Base-by-base conservation (phyloP, 1,140 invertebrate species). In the Aculops lycopersici region DNA sequence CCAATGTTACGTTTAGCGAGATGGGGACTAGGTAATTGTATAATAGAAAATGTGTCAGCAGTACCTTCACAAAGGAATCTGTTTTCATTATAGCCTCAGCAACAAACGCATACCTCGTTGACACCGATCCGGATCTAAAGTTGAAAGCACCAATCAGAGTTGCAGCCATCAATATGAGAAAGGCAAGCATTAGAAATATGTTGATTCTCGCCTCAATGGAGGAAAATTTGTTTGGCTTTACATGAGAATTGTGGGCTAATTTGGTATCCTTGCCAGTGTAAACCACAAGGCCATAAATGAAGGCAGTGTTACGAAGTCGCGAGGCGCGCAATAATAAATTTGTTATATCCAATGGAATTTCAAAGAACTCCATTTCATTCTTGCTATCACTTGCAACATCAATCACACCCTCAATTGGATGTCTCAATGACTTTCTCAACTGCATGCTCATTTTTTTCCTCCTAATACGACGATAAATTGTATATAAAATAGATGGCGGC, bases 21-120 rank as follows among this genome's bases (percentile, higher is more conserved):
- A 97, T 59, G 1, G 88, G 88, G 57, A 97, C 94, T 71, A 95
- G 83, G 53, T 53, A 73, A 74, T 67, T 92, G 83, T 37, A 88
- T 66, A 45, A 90, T 75, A 52, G 92, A 71, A 55, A 79, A 90
- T 2, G 78, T 88, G 72, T 79, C 86, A 59, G 92, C 90, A 41
- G 73, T 31, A 31, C n/a, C 2, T 19, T 49, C 38, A 15, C 37
- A 36, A 40, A 2, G 31, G 17, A 41, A 13, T 40, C 18, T 36
- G 47, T 12, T 12, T 13, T 35, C n/a, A 12, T 15, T 5, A 40
- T 8, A 40, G 8, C 14, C n/a, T 21, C n/a, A 12, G 24, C 8
- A 16, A 8, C 8, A 8, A 8, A 40, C 38, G 16, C n/a, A 15
- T 18, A 20, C 14, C 4, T 19, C 5, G 38, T 0, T 16, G 20